Base-by-base conservation (phyloP, 2,797 vertebrate species). In the Hephaestus fuliginosus region DNA sequence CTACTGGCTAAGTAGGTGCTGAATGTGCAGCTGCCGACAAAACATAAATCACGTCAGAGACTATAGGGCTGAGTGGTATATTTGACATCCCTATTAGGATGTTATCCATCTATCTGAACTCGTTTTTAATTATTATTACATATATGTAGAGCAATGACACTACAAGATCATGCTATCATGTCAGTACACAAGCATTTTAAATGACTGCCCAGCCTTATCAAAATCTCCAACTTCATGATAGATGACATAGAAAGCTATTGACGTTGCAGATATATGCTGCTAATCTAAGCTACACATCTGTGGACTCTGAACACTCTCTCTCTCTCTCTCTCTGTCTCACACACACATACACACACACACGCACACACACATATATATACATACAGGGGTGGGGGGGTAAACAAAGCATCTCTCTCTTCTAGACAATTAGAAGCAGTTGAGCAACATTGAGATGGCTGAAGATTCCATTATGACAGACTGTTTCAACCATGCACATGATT, bases 401-500 rank as follows among this genome's bases (percentile, higher is more conserved):
- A 85, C 70, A 85, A 76, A 80, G 70, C 71, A 5, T 48, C 67
- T 74, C 53, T 84, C 75, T 76, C 64, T 65, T 68, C 13, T 63
- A 71, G 57, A 87, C 74, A 86, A 79, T 68, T 51, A 17, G 57
- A 85, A 76, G 52, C 61, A 80, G 52, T 80, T 62, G 73, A 75
- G 76, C 67, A 81, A 65, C 76, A 68, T 8, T 65, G 70, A 74
- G 64, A 80, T 60, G 52, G 57, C 73, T 80, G 65, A 83, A 84
- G 79, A 74, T 74, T 73, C 69, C 76, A 74, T 82, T 74, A 82
- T 86, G 79, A 88, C 81, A 69, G 70, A 75, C 63, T 78, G 81
- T 84, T 80, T 78, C 79, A 89, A 81, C 78, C 80, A 90, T 81
- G 84, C 89, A 88, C 78, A 70, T 51, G 70, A 88, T 74, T 86